Conservation (phyloP, 2,888 invertebrate genomes). For the Drosophila melanosoma region DNA sequence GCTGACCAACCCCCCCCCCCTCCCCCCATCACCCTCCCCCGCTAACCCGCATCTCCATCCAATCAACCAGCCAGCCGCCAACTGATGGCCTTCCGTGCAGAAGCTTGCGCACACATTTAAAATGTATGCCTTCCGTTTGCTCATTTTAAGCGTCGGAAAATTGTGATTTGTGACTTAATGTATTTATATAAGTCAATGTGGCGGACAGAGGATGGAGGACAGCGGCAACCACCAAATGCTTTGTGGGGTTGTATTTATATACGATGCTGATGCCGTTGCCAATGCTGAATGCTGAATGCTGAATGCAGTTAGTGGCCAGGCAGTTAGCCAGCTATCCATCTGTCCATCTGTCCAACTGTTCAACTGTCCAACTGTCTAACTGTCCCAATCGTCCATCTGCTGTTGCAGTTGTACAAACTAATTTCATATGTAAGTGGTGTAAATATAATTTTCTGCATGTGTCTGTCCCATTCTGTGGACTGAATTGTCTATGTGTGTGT, state of each 20-base stretch:
- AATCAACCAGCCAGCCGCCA: neutral
- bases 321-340: constrained; percentile 12
- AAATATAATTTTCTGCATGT: constrained; percentile 81
- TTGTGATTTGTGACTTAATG: constrained; percentile 83
- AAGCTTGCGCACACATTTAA: constrained; percentile 66
- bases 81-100: constrained; percentile 34
- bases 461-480: constrained; percentile 44
- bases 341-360: constrained; percentile 16
- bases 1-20: constrained; percentile 26
- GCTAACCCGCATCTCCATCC: neutral
- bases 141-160: constrained; percentile 80
- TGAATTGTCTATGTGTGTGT: constrained; percentile 34
- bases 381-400: constrained; percentile 31
- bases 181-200: constrained; percentile 76
- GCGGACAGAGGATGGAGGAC: constrained; percentile 13
- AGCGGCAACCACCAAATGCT: constrained; percentile 19
- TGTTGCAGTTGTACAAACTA: constrained; percentile 78
- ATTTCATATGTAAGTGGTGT: constrained; percentile 82
- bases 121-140: constrained; percentile 79
- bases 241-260: constrained; percentile 28
- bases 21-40: no score
- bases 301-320: constrained; percentile 24
- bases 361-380: constrained; percentile 15
- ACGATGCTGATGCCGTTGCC: neutral
- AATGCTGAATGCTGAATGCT: constrained; percentile 6